Percentiles rank a stretch among this genome's conserved stretches.
These are phyloP conservation scores for Falco cherrug DNA, from an alignment of 2,797 vertebrate genomes.

Conservation along the genomic window DNA sequence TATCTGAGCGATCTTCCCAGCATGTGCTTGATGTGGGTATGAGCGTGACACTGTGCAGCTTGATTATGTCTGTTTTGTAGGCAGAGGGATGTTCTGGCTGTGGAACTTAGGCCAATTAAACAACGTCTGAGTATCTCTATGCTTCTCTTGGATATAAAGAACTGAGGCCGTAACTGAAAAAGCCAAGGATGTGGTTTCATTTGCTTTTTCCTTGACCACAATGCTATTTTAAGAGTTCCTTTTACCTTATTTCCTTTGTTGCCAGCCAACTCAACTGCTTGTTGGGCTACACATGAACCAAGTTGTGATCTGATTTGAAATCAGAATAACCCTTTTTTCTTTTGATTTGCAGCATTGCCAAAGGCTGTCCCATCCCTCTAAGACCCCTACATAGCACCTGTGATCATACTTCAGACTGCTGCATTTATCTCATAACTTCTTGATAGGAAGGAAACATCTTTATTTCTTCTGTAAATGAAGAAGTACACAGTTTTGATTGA, in stretches of 20 bases:
- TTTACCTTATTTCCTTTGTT: not conserved
- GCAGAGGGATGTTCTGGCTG: not conserved
- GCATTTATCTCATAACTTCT: not conserved
- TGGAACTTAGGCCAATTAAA: not conserved
- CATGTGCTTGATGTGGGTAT: not conserved
- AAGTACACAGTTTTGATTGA: not conserved
- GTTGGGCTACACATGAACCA: accelerated
- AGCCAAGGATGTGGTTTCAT: not conserved
- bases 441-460: not conserved
- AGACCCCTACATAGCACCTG: not conserved
- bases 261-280: not conserved
- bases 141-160: not conserved
- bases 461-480: not conserved
- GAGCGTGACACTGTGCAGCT: not conserved
- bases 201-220: not conserved
- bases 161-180: not conserved
- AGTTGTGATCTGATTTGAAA: not conserved
- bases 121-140: not conserved
- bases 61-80: not conserved
- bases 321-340: not conserved
- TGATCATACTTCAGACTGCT: not conserved
- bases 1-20: not conserved
- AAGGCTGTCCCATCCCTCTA: not conserved
- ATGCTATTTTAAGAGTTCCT: not conserved
- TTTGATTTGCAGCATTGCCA: not conserved